These are phyloP conservation scores for Thecocarcelia acutangulata DNA, from an alignment of 2,888 invertebrate genomes.

Conservation along the genomic window DNA sequence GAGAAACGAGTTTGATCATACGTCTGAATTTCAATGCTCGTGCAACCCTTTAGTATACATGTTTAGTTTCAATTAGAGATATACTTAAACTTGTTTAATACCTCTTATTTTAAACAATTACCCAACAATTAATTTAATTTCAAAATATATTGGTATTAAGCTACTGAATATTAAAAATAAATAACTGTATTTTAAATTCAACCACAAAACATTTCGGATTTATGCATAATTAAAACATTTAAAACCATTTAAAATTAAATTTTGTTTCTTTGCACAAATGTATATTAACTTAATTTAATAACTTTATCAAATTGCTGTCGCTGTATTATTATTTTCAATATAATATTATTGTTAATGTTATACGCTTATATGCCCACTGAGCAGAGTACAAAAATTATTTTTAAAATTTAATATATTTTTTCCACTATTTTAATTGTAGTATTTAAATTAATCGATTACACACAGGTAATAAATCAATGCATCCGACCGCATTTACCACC, in stretches of 20 bases:
- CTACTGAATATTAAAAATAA: background rate
- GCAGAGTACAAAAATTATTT: background rate
- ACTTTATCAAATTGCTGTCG: background rate
- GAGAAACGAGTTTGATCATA: too few relatives aligned
- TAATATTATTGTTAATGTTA: too few relatives aligned
- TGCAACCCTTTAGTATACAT: too few relatives aligned
- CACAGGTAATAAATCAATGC: slow-evolving; percentile 1
- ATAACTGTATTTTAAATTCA: slow-evolving; percentile 5
- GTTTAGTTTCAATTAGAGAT: too few relatives aligned
- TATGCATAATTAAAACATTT: slow-evolving; percentile 8
- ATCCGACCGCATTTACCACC: background rate
- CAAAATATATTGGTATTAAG: background rate
- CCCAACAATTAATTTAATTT: background rate
- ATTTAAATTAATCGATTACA: slow-evolving; percentile 6
- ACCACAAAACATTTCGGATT: background rate
- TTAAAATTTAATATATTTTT: background rate
- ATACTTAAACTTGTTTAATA: background rate
- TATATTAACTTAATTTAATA: slow-evolving; percentile 19
- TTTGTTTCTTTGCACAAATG: slow-evolving; percentile 14
- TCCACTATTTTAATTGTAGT: background rate
- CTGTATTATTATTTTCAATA: too few relatives aligned
- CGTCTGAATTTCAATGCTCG: too few relatives aligned
- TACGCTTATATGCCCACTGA: background rate
- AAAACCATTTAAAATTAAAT: slow-evolving; percentile 44
- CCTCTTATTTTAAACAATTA: background rate